These are phyloP conservation scores for Oppia nitens DNA, from an alignment of 1,140 invertebrate species.

Conservation along the genomic window DNA sequence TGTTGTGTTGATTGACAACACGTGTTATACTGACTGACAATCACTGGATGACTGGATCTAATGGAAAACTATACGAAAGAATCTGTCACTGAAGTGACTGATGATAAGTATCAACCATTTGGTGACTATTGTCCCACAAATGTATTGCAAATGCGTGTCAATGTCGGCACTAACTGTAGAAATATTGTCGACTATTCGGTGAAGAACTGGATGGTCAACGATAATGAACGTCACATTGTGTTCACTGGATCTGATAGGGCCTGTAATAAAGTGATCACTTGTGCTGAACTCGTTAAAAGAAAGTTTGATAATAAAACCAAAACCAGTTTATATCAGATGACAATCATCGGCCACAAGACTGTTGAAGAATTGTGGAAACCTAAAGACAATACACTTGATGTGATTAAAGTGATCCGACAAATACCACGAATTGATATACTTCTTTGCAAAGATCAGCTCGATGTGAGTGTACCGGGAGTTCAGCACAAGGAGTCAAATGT, in stretches of 20 bases:
- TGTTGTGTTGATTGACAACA: too few relatives aligned
- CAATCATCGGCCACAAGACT: neutral
- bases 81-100: neutral
- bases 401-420: neutral
- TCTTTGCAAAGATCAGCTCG: neutral
- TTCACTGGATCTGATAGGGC: neutral
- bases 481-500: neutral
- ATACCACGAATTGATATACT: neutral
- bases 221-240: neutral
- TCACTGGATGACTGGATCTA: too few relatives aligned
- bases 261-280: neutral
- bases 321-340: neutral
- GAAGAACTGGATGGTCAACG: neutral
- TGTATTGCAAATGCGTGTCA: neutral
- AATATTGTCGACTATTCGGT: neutral
- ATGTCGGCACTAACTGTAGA: neutral
- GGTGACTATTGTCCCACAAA: neutral
- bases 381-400: neutral
- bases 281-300: neutral
- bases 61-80: neutral
- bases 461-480: neutral
- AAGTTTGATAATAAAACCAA: neutral
- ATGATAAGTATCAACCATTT: neutral
- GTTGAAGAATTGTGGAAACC: neutral
- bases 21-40: too few relatives aligned